Percentiles rank a stretch among this genome's conserved stretches.
These are phyloP conservation scores for Pyrrhosoma nymphula DNA, from an alignment of 2,888 invertebrate species.

Conservation along the genomic window DNA sequence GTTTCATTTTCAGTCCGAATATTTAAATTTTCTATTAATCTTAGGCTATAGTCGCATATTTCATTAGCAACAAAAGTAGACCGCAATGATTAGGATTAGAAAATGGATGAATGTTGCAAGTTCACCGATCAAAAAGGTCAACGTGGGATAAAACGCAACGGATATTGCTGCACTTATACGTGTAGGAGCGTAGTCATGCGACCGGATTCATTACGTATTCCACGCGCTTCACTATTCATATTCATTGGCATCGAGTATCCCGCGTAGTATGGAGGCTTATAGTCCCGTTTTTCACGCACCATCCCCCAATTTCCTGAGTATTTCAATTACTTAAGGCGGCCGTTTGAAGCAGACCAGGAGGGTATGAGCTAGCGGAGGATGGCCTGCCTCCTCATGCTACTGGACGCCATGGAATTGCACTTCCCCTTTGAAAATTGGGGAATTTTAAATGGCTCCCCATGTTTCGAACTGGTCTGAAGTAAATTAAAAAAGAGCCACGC, in stretches of 20 bases:
- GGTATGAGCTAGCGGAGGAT: not conserved
- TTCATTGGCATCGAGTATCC: not conserved
- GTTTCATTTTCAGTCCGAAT: no score
- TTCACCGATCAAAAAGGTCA: no score
- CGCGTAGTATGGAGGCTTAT: not conserved
- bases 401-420: not conserved
- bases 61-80: no score
- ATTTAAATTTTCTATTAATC: no score
- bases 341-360: not conserved
- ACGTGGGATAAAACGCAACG: no score
- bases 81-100: no score
- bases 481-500: not conserved
- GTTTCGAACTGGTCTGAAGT: not conserved
- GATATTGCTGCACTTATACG: no score
- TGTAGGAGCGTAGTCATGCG: no score
- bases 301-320: not conserved
- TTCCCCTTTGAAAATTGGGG: not conserved
- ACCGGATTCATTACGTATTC: no score
- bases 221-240: not conserved
- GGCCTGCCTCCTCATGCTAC: not conserved
- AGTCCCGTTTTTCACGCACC: not conserved
- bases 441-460: not conserved
- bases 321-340: slow-evolving; percentile 6
- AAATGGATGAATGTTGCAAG: no score
- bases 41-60: no score